Evolutionary conservation across 2,888 invertebrate species (phyloP).

Genomic region (Dasysyrphus albostriatus): DNA sequence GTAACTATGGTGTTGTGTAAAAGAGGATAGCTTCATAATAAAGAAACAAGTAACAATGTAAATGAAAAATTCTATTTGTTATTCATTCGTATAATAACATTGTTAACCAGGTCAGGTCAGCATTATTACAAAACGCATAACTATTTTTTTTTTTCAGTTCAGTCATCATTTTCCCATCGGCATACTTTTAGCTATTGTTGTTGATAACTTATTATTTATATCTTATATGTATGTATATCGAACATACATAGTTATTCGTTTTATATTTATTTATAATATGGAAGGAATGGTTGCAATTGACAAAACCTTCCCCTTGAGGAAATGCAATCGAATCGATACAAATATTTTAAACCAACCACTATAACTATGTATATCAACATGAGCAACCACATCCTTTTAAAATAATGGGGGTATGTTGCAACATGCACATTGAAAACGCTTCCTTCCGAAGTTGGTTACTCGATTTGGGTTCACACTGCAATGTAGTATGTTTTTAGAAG

Average conservation of each 20-base stretch:
- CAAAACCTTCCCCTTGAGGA: not conserved
- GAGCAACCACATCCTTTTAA: constrained; percentile 29
- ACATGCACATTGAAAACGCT: not conserved
- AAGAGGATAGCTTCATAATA: constrained; percentile 13
- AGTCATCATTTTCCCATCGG: constrained; percentile 21
- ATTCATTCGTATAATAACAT: constrained; percentile 12
- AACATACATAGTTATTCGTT: not conserved
- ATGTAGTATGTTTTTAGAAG: not conserved
- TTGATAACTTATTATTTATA: constrained; percentile 1
- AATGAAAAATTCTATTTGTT: constrained; percentile 1
- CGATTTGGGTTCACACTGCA: not conserved
- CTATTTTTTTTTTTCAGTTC: not conserved
- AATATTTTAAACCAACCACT: constrained; percentile 5
- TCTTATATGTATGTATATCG: not conserved
- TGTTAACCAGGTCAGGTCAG: constrained; percentile 30
- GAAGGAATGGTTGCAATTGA: not conserved
- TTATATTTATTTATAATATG: not conserved
- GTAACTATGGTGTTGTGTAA: constrained; percentile 3
- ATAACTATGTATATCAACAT: not conserved
- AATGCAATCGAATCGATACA: not conserved
- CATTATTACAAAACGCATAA: constrained; percentile 15
- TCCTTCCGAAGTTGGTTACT: constrained; percentile 10
- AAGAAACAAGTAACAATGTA: constrained; percentile 10
- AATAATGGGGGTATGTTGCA: constrained; percentile 8
- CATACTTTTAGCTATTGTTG: constrained; percentile 14